phyloP scores from a whole-genome alignment of 1,140 invertebrate species.

The Brachystomella parvula region DNA sequence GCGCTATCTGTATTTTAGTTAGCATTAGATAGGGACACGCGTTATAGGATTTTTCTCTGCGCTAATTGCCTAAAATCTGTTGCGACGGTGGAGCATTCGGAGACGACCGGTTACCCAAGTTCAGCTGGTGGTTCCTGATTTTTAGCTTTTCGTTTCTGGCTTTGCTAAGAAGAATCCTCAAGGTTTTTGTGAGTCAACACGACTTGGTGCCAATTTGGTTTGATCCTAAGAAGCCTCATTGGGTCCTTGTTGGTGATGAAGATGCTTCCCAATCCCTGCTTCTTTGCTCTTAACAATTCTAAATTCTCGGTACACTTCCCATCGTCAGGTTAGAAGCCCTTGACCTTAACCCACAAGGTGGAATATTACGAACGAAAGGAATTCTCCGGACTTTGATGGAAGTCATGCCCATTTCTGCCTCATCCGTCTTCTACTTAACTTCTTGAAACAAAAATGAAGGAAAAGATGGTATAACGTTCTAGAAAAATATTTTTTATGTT shows the following conservation, averaged over 20 bases:
- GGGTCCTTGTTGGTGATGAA: background rate
- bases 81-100: no score
- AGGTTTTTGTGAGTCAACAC: no score
- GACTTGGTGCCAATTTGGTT: no score
- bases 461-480: background rate
- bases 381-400: background rate
- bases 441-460: background rate
- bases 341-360: background rate
- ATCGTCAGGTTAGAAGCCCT: no score
- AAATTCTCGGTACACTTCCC: background rate
- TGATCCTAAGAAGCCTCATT: no score
- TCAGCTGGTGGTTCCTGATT: no score
- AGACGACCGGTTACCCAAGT: no score
- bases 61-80: background rate
- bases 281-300: background rate
- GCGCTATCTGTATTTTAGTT: background rate
- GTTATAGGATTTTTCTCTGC: background rate
- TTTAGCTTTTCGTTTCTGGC: no score
- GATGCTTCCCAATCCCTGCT: background rate
- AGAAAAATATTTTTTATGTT: background rate
- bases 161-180: no score
- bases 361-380: background rate
- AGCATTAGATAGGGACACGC: background rate
- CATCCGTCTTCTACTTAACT: background rate
- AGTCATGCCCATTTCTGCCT: slow-evolving; percentile 5